Evolutionary conservation across 2,113 vertebrate genomes (phyloP), one percentile per base, ranked within the genome.

Genomic region (Rhinichthys klamathensis): DNA sequence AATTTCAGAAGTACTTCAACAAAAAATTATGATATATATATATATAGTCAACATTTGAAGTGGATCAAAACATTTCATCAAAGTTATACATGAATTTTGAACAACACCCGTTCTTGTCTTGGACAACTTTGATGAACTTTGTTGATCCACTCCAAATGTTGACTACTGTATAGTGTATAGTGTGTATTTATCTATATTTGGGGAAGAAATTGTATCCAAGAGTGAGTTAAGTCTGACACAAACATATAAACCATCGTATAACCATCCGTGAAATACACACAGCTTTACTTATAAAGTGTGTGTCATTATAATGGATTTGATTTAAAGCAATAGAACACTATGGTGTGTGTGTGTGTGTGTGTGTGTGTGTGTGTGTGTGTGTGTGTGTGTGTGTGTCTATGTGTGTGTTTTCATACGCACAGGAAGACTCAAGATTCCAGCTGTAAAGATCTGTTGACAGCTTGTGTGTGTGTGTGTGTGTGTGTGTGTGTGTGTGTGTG

Each of bases 1-100:
- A 82, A 35, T 69, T 89, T 93, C 91, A 92, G 91, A 94, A 93
- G 92, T 92, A 94, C 93, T 95, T 95, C 92, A 15, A 16, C 49
- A 51, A 91, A 92, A 13, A 18, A 9, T 41, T 0, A 41, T 41
- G 27, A 67, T 15, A 32, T 15, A 6, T 67, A 30, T 32, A 67
- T 67, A 65, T 0, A 41, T 10, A 41, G 41, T 41, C 41, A 10
- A 10, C 41, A 41, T 41, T 41, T 41, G 2, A 10, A 41, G 41
- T 41, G 41, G 41, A 41, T 41, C 41, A 9, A 41, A 41, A 41
- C 41, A 2, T 41, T 9, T 41, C 2, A 41, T 41, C 41, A 9
- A 41, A 41, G 41, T 41, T 41, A 9, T 41, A 9, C 41, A 41
- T 41, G 7, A 41, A 9, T 41, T 41, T 0, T 41, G 7, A 41